These are phyloP conservation scores for Venusia cambrica DNA, from an alignment of 2,888 invertebrate species.

Conservation along the genomic window DNA sequence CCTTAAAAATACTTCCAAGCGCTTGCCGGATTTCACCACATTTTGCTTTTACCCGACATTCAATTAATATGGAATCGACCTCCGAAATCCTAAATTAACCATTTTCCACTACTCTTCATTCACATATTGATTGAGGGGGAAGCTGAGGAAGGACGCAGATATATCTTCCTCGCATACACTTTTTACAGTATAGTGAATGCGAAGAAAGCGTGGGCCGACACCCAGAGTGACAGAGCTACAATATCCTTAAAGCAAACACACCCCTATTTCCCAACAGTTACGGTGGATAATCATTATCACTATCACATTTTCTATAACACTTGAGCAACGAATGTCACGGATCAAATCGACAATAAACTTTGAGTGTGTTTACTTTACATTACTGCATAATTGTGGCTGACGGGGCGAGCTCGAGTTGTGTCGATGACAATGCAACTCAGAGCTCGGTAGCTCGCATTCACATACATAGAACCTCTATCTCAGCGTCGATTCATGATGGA, in stretches of 20 bases:
- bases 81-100: too few relatives aligned
- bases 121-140: too few relatives aligned
- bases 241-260: conserved; percentile 28
- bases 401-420: conserved; percentile 55
- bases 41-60: too few relatives aligned
- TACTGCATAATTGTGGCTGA: conserved; percentile 69
- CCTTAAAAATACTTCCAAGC: conserved; percentile 14
- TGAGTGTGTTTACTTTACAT: conserved; percentile 76
- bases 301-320: conserved; percentile 33
- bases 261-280: conserved; percentile 18
- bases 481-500: too few relatives aligned
- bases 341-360: conserved; percentile 70
- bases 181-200: conserved; percentile 50
- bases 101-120: too few relatives aligned
- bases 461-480: too few relatives aligned
- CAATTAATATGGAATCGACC: too few relatives aligned
- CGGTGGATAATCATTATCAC: conserved; percentile 14
- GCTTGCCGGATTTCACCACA: too few relatives aligned
- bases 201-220: conserved; percentile 53
- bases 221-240: conserved; percentile 51
- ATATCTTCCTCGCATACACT: too few relatives aligned
- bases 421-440: conserved; percentile 63
- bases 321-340: conserved; percentile 60
- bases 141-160: too few relatives aligned
- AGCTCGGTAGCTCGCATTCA: conserved; percentile 54